These are phyloP conservation scores for Bursaphelenchus okinawaensis DNA, from an alignment of 2,888 invertebrate species.

Conservation along the genomic window DNA sequence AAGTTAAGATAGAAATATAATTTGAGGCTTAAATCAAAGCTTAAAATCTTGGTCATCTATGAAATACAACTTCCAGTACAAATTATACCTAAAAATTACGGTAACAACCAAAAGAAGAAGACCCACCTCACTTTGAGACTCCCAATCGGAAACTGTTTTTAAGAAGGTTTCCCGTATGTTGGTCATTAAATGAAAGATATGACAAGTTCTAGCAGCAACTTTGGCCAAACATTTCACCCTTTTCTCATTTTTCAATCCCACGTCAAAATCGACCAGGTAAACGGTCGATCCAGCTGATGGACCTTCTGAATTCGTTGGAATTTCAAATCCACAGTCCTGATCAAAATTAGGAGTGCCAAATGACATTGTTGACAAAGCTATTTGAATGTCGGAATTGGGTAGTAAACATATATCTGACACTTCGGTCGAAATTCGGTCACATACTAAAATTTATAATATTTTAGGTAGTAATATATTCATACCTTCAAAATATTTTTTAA, in stretches of 20 bases:
- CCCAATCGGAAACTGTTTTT: conserved; percentile 4
- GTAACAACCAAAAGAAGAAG: too few relatives aligned
- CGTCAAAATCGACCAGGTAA: conserved; percentile 2
- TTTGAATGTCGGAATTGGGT: conserved; percentile 2
- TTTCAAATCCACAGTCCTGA: background rate
- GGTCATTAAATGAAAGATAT: conserved; percentile 8
- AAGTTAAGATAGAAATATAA: too few relatives aligned
- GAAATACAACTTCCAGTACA: too few relatives aligned
- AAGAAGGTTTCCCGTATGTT: conserved; percentile 5
- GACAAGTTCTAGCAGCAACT: conserved; percentile 4
- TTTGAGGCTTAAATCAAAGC: too few relatives aligned
- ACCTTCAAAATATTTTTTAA: too few relatives aligned
- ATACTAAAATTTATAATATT: background rate
- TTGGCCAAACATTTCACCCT: background rate
- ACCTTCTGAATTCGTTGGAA: background rate
- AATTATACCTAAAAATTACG: too few relatives aligned
- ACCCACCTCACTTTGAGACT: conserved; percentile 6
- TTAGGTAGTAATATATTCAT: background rate
- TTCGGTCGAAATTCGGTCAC: conserved; percentile 4
- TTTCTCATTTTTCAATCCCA: background rate
- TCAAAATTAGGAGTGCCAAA: background rate
- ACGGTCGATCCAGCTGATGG: background rate
- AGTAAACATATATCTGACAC: background rate
- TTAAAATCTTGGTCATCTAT: too few relatives aligned
- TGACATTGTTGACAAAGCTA: background rate